A percentile compares a stretch with the other conserved stretches of the same genome.
Conservation (phyloP, 53 echinoderm and acorn worm species). For the Pentamera pediparva region DNA sequence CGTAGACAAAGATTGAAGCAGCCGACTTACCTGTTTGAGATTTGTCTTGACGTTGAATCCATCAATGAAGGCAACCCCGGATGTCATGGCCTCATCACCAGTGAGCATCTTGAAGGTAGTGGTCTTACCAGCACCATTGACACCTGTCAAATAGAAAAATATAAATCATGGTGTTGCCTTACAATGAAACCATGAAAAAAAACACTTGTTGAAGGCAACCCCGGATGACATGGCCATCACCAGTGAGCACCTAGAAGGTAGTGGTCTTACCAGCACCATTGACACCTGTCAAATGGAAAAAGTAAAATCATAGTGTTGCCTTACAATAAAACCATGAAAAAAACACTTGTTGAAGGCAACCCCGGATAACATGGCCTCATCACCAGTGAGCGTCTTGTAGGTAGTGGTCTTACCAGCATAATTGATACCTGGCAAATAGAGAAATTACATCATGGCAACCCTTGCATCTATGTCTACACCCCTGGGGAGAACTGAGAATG, state of each 20-base stretch:
- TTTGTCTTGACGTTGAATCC: slow-evolving; percentile 60
- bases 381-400: slow-evolving; percentile 82
- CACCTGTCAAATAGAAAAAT: too few relatives aligned
- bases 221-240: slow-evolving; percentile 64
- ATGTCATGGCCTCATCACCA: slow-evolving; percentile 61
- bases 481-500: too few relatives aligned
- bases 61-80: slow-evolving; percentile 59
- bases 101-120: slow-evolving; percentile 87
- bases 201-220: slow-evolving; percentile 46
- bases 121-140: slow-evolving; percentile 83
- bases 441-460: too few relatives aligned
- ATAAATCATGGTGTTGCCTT: too few relatives aligned
- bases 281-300: too few relatives aligned
- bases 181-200: too few relatives aligned
- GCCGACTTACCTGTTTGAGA: slow-evolving; percentile 44
- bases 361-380: slow-evolving; percentile 55
- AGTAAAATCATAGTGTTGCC: too few relatives aligned
- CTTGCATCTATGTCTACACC: too few relatives aligned
- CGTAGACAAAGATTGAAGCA: neutral
- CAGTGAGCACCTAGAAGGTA: slow-evolving; percentile 81
- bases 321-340: too few relatives aligned
- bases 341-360: slow-evolving; percentile 50
- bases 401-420: slow-evolving; percentile 84
- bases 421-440: slow-evolving; percentile 64
- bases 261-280: slow-evolving; percentile 87